Evolutionary conservation across 2,888 invertebrate genomes (phyloP), one percentile per base, ranked within the genome.

Genomic region (Thereva unica): DNA sequence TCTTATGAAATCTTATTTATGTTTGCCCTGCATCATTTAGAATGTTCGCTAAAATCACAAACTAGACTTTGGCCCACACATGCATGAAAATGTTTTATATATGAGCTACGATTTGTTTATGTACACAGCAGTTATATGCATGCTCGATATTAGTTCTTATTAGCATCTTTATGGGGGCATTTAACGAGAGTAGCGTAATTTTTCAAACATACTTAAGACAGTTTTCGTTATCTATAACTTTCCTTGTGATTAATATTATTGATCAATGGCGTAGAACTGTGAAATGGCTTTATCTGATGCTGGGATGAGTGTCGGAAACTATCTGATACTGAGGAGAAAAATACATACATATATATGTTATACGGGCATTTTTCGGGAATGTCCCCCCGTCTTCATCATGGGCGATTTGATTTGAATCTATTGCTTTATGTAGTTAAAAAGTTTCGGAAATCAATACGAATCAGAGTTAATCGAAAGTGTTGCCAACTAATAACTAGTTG

Each of bases 1-100:
- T 55, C 55, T 61, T 55, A 61, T 54, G 64, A 65, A 55, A 66
- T 59, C 65, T 59, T 68, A 57, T 68, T 68, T 68, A 68, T 66
- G 68, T 49, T 45, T 66, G 55, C 54, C 56, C 54, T 68, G 68
- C 61, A 54, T 61, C 66, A 68, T 68, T 66, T 68, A 57, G 61
- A 61, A 40, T 50, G 61, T 7, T 50, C 61, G 61, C 61, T 44
- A 61, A 50, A 61, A 41, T 61, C 61, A 41, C 50, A 41, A 50
- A 50, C 8, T 12, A 37, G 49, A 12, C 44, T 38, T 47, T 47
- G 37, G 50, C 49, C 37, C 37, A 12, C 8, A 45, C 44, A 44
- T 23, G 41, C 10, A 57, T 37, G 45, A 37, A 50, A 49, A 23
- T 23, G 23, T 23, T 23, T 23, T 23, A 23, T 23, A 23, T 23